phyloP scores from a whole-genome alignment of 2,888 invertebrate species.

The Mechanitis messenoides region DNA sequence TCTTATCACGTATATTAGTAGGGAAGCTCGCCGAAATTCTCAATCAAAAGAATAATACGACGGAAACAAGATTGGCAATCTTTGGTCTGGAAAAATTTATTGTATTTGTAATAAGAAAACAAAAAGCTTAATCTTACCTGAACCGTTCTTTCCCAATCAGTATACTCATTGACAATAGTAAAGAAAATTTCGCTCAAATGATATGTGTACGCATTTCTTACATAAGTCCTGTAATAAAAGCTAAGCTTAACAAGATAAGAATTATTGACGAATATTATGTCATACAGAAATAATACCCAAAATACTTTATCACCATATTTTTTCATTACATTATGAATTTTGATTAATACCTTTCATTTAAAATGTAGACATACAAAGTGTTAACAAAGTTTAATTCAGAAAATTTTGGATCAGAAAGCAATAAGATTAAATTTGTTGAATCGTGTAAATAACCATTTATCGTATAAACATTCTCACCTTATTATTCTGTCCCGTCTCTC shows the following conservation, averaged over 20 bases:
- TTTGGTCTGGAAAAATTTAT: slow-evolving; percentile 22
- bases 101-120: slow-evolving; percentile 22
- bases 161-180: slow-evolving; percentile 97
- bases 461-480: slow-evolving; percentile 71
- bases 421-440: slow-evolving; percentile 12
- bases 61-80: slow-evolving; percentile 27
- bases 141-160: slow-evolving; percentile 96
- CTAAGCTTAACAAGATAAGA: neutral
- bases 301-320: too few species aligned
- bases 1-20: slow-evolving; percentile 33
- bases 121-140: slow-evolving; percentile 49
- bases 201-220: slow-evolving; percentile 96
- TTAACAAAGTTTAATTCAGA: too few species aligned
- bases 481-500: slow-evolving; percentile 92
- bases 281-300: too few species aligned
- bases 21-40: slow-evolving; percentile 31
- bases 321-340: too few species aligned
- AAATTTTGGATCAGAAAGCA: too few species aligned
- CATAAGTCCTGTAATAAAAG: slow-evolving; percentile 83
- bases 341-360: too few species aligned
- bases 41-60: slow-evolving; percentile 29
- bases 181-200: slow-evolving; percentile 98
- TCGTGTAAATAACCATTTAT: slow-evolving; percentile 58
- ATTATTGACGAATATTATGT: too few species aligned
- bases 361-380: too few species aligned